Base-by-base conservation (phyloP, 2,888 invertebrate genomes). In the Mechanitis messenoides region DNA sequence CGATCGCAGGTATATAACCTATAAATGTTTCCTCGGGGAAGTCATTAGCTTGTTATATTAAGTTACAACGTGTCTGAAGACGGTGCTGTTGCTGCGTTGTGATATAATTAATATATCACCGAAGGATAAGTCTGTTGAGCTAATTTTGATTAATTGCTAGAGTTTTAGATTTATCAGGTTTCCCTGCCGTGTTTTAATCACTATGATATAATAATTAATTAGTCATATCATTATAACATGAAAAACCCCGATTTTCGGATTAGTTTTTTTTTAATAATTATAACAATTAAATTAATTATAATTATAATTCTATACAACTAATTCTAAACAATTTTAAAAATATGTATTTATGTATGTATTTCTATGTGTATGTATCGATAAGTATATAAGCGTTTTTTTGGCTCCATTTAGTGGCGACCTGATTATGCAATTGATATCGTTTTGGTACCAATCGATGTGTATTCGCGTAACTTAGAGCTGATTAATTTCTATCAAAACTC, bases 31-130 rank as follows among this genome's bases (percentile, higher is more conserved):
- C 76, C 78, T 73, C 72, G 68, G 69, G 78, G 80, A 82, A 74
- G 76, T 77, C 80, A 82, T 83, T 83, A 81, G 68, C 77, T 70
- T 69, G 71, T 73, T 75, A 80, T 83, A 82, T 83, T 79, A 74
- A 74, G 78, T 82, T 83, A 80, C 82, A 78, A 73, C 76, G 74
- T 75, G 71, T 73, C 60, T 63, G 74, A 78, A 79, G 77, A 80
- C 74, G 73, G 70, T 69, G 72, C 69, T 72, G 68, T 71, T 72
- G 72, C 72, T 70, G 68, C 80, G 77, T 80, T 82, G 77, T 79
- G 80, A 82, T 81, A 80, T 81, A 82, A 83, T 84, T 84, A 82
- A 80, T 81, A 77, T 78, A 79, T 78, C 72, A 75, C 74, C 76
- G 62, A 65, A 77, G 77, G 81, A 81, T 76, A 72, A 72, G 67